Conservation (phyloP, 2,797 vertebrate species). For the Denticeps clupeoides region DNA sequence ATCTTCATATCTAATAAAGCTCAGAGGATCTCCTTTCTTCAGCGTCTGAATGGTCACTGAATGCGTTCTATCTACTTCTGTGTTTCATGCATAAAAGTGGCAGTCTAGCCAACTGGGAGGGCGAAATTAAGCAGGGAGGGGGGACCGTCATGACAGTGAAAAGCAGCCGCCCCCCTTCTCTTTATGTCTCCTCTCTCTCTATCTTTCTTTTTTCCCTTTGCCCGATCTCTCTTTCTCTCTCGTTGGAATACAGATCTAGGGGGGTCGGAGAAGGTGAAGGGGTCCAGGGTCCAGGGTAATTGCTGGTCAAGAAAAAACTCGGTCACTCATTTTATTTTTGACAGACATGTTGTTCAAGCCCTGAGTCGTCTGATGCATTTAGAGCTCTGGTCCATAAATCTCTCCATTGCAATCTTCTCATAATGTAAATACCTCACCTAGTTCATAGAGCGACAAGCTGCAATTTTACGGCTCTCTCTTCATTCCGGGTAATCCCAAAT, state of each 20-base stretch:
- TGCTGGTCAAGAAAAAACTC: constrained; percentile 47
- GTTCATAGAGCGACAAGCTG: constrained; percentile 31
- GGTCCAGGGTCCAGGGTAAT: constrained; percentile 62
- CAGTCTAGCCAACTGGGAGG: constrained; percentile 41
- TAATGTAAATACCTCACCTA: constrained; percentile 51
- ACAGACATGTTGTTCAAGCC: constrained; percentile 27
- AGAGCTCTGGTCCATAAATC: constrained; percentile 25
- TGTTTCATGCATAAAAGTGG: constrained; percentile 99
- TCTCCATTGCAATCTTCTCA: constrained; percentile 21
- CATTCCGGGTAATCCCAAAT: constrained; percentile 57
- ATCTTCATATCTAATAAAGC: constrained; percentile 99
- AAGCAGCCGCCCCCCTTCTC: constrained; percentile 36
- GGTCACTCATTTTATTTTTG: constrained; percentile 32
- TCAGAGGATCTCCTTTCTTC: constrained; percentile 99
- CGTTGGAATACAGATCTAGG: constrained; percentile 71
- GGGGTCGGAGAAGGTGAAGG: constrained; percentile 62
- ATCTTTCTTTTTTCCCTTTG: constrained; percentile 43
- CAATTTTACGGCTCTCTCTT: constrained; percentile 42
- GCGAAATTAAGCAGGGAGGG: constrained; percentile 50
- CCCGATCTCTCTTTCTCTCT: constrained; percentile 43
- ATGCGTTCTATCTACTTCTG: constrained; percentile 99
- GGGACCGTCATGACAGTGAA: constrained; percentile 42
- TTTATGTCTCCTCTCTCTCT: constrained; percentile 11
- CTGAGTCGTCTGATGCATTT: constrained; percentile 29
- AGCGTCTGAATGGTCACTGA: constrained; percentile 95